phyloP scores from a whole-genome alignment of 2,113 vertebrate genomes.

The Pimephales promelas region DNA sequence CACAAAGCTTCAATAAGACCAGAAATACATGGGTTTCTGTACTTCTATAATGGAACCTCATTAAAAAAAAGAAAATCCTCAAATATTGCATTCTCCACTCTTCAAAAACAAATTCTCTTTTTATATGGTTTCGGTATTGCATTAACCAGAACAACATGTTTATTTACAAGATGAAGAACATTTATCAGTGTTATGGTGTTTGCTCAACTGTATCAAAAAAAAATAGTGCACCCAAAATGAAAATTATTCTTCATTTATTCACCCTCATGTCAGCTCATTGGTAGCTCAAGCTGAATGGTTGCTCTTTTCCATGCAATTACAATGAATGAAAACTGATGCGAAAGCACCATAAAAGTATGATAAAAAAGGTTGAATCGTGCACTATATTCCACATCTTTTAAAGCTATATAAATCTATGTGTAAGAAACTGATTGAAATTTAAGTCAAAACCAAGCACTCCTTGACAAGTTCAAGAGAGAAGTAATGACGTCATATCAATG shows the following conservation, averaged over 20 bases:
- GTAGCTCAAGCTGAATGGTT: background rate
- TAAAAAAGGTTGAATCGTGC: background rate
- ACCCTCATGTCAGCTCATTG: background rate
- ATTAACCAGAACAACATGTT: background rate
- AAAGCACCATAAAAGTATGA: background rate
- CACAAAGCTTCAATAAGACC: slow-evolving; percentile 4
- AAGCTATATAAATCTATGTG: background rate
- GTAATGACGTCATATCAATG: background rate
- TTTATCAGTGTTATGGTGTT: background rate
- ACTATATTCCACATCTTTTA: background rate
- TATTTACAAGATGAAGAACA: background rate
- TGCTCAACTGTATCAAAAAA: slow-evolving; percentile 50
- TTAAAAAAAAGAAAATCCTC: background rate
- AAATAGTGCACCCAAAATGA: background rate
- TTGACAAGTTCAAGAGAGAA: background rate
- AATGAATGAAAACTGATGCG: background rate
- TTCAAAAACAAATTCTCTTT: background rate
- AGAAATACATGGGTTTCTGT: slow-evolving; percentile 10
- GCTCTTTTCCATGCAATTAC: background rate
- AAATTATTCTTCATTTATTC: background rate
- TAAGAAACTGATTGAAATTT: background rate
- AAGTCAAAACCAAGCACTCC: too few species aligned
- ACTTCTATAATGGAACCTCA: background rate
- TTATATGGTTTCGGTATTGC: background rate
- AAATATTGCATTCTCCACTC: background rate